Conservation (phyloP, 92 coral and sea anemone species). For the Phenganax marumi region DNA sequence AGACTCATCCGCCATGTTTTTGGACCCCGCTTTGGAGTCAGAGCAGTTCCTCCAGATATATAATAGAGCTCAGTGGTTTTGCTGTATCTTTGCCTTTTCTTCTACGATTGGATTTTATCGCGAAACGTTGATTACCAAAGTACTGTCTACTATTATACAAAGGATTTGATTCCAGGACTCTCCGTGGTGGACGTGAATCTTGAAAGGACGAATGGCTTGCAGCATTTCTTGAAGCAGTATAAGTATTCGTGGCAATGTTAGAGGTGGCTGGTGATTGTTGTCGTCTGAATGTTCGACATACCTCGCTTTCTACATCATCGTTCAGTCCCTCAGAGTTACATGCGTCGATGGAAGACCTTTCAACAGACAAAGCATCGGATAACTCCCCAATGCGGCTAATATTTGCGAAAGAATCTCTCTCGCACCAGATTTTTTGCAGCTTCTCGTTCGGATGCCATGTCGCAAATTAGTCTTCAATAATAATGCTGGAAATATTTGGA, state of each 20-base stretch:
- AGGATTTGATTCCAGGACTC: background rate
- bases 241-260: background rate
- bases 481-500: background rate
- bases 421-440: background rate
- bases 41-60: too few relatives aligned
- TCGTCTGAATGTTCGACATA: background rate
- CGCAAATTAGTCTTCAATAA: background rate
- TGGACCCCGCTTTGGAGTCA: too few relatives aligned
- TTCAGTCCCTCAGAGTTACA: background rate
- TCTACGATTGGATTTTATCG: conserved; percentile 1
- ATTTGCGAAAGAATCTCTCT: background rate
- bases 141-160: background rate
- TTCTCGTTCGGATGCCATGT: background rate
- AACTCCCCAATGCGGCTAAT: conserved; percentile 5
- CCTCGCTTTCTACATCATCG: background rate
- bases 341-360: background rate
- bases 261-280: background rate
- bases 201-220: too few relatives aligned
- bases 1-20: too few relatives aligned
- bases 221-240: background rate
- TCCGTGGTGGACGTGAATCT: background rate
- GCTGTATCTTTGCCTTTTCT: conserved; percentile 37
- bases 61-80: too few relatives aligned
- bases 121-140: background rate
- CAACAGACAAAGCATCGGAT: background rate